Evolutionary conservation across 2,888 invertebrate genomes (phyloP), one percentile per base, ranked within the genome.

Genomic region (Phyllotreta cruciferae): DNA sequence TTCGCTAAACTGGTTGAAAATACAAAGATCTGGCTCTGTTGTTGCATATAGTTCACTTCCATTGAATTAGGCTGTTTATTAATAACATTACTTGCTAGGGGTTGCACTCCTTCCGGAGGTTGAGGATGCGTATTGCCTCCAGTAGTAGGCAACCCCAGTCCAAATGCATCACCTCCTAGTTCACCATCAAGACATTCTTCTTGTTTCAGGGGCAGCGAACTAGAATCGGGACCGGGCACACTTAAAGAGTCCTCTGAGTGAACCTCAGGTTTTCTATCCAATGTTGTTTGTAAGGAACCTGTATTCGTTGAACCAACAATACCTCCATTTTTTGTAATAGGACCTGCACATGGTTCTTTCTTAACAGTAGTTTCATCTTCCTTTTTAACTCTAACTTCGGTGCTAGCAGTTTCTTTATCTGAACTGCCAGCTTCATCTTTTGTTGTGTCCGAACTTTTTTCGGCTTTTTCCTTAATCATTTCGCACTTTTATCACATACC

Each of bases 1-100:
- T 98, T 98, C 3, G 97, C 98, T 82, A 96, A 83, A 75, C 90
- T 85, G 6, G 98, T 97, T 14, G 96, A 94, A 84, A 98, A 98
- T 73, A 98, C 97, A 87, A 96, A 98, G 80, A 98, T 95, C 82
- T 97, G 96, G 83, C 94, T 96, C 83, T 97, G 96, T 82, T 98
- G 96, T 84, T 96, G 94, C 92, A 92, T 91, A 75, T 91, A 92
- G 78, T 90, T 89, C 70, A 92, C 91, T 84, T 93, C 93, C 86
- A 92, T 90, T 68, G 90, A 89, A 72, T 90, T 89, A 70, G 89
- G 87, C 77, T 91, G 91, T 79, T 92, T 92, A 78, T 87, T 88
- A 74, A 91, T 88, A 64, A 91, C 90, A 79, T 91, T 91, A 69
- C 90, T 90, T 37, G 89, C 89, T 75, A 91, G 80, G 9, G 91